Evolutionary conservation across 2,888 invertebrate genomes (phyloP), one percentile per base, ranked within the genome.

Genomic region (Apodemia zela): DNA sequence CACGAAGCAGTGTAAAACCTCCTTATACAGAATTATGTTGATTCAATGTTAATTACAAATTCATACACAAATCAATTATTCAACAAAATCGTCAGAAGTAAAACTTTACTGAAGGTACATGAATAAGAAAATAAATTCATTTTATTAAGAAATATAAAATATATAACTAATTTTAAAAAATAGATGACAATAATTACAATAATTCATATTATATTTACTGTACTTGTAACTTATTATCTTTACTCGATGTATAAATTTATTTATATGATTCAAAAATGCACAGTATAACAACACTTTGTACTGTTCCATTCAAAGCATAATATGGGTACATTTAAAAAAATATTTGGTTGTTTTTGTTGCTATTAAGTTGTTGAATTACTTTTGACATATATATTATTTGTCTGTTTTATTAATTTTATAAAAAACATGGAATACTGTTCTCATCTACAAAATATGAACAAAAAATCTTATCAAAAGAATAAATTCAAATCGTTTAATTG

Each of bases 191-290:
- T 83, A 85, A 80, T 82, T 71, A 79, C 82, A 81, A 42, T 38
- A 38, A 82, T 81, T 85, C 78, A 73, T 80, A 81, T 85, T 83
- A 88, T 82, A 84, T 84, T 84, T 84, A 86, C 81, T 88, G 89
- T 88, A 89, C 86, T 89, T 88, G 80, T 75, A 78, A 74, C 80
- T 84, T 86, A 88, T 88, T 88, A 89, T 89, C 84, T 77, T 81
- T 83, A 80, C 78, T 89, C 89, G 89, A 89, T 89, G 89, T 87
- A 84, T 84, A 81, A 71, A 67, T 71, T 80, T 38, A 38, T 38
- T 38, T 84, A 47, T 58, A 62, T 62, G 62, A 58, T 58, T 47
- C 58, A 17, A 62, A 59, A 62, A 58, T 45, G 62, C 42, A 62
- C 45, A 58, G 57, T 45, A 58, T 62, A 21, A 42, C 51, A 51